Conservation (phyloP, 1,140 invertebrate genomes). For the Centruroides vittatus region DNA sequence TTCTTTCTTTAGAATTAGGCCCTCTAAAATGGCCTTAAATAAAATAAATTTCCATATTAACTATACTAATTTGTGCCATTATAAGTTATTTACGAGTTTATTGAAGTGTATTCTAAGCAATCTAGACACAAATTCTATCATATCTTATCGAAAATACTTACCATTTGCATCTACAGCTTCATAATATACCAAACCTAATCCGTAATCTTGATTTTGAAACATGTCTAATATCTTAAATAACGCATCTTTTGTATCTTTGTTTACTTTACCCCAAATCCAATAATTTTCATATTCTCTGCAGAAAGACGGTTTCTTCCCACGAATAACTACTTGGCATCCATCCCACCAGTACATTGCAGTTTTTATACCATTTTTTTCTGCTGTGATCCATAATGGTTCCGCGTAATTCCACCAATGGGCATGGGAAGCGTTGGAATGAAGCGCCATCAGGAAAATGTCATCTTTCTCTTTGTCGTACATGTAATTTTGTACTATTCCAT, state of each 20-base stretch:
- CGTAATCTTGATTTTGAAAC: constrained; percentile 15
- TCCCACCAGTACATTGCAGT: constrained; percentile 20
- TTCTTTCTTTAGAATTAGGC: constrained; percentile 13
- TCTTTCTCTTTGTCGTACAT: constrained; percentile 14
- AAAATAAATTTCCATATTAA: too few species aligned
- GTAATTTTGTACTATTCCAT: constrained; percentile 18
- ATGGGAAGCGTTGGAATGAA: constrained; percentile 15
- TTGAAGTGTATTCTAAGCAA: too few species aligned
- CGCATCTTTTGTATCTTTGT: constrained; percentile 14
- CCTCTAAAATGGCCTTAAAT: constrained; percentile 19
- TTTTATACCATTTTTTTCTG: constrained; percentile 14
- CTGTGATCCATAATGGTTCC: constrained; percentile 18
- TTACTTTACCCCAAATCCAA: constrained; percentile 18
- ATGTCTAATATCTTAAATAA: constrained; percentile 13
- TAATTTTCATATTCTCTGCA: constrained; percentile 17
- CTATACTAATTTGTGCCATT: too few species aligned
- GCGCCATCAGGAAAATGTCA: constrained; percentile 16
- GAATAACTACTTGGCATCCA: constrained; percentile 17
- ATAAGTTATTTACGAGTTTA: too few species aligned
- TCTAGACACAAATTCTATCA: too few species aligned
- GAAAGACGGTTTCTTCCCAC: constrained; percentile 4
- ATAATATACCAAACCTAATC: constrained; percentile 17
- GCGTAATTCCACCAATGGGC: constrained; percentile 19
- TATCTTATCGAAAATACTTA: neutral
- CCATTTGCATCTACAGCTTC: constrained; percentile 19